Evolutionary conservation across 2,113 vertebrate species (phyloP), one percentile per base, ranked within the genome.

Genomic region (Melierax canorus): DNA sequence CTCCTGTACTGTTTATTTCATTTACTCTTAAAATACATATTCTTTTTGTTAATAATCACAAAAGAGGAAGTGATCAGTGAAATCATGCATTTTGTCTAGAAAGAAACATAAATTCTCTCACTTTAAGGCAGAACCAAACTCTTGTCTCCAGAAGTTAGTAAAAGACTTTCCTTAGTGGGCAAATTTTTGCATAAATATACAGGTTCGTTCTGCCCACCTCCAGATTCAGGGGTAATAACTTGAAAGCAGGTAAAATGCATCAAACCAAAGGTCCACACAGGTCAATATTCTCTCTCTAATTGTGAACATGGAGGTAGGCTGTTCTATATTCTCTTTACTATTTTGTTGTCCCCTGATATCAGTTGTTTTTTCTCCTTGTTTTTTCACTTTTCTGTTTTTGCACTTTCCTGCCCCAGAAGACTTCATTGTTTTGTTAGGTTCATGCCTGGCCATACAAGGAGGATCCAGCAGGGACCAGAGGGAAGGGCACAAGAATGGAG

Each of bases 401-500:
- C 18, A 41, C 26, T 64, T 79, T 64, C 3, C 8, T 51, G 34
- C 24, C 39, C 18, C 6, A 0, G 32, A 72, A 0, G 32, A 68
- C 20, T 34, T 79, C 7, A 27, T 9, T 76, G 10, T 46, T 95
- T 88, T 8, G 1, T 34, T 71, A 67, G 17, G 51, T 62, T 63
- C 24, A 20, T 32, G 46, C 32, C 21, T 66, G 56, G 32, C 16
- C 8, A 1, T 48, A 38, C 0, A 0, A 74, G 36, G 14, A 78
- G 24, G 12, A 81, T 60, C 21, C 24, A 64, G 34, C 2, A 2
- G 4, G 3, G 56, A 51, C 24, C 1, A 1, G 38, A 86, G 27
- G 20, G 29, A 83, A 80, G 30, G 51, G 26, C 18, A 26, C 8
- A n/a, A 16, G 45, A 85, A 27, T 3, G 20, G 56, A 58, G 46